Conservation (phyloP, 2,888 invertebrate genomes). For the Rhamnusium bicolor region DNA sequence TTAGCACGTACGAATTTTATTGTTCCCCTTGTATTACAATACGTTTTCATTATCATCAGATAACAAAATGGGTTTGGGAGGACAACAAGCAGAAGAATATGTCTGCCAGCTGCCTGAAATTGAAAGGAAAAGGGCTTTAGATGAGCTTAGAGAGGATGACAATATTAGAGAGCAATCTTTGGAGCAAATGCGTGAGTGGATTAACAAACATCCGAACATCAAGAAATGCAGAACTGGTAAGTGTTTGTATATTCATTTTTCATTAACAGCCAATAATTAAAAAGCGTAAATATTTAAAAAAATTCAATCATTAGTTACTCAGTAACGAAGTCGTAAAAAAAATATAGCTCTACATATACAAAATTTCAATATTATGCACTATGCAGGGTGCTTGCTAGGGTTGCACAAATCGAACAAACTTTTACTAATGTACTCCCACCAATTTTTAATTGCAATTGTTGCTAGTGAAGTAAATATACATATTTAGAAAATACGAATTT, state of each 20-base stretch:
- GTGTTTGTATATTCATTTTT: constrained; percentile 38
- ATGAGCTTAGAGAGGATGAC: constrained; percentile 87
- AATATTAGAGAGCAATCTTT: constrained; percentile 82
- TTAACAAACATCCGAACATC: constrained; percentile 86
- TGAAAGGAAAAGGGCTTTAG: constrained; percentile 77
- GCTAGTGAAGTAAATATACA: no score
- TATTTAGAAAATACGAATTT: neutral
- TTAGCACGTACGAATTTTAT: constrained; percentile 23
- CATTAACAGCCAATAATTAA: no score
- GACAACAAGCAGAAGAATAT: constrained; percentile 64
- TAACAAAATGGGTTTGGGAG: constrained; percentile 68
- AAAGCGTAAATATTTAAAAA: no score
- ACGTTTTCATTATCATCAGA: constrained; percentile 12
- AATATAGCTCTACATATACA: no score
- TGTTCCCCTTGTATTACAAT: constrained; percentile 3
- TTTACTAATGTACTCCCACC: no score
- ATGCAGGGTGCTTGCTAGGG: neutral
- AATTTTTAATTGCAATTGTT: no score
- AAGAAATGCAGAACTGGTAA: constrained; percentile 85
- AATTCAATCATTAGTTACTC: neutral
- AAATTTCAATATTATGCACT: neutral
- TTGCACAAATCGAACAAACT: no score
- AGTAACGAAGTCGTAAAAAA: no score
- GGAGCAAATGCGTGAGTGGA: constrained; percentile 87
- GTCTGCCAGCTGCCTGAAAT: constrained; percentile 73